Evolutionary conservation across 1,140 invertebrate species (phyloP).

Genomic region (Papilio glaucus): DNA sequence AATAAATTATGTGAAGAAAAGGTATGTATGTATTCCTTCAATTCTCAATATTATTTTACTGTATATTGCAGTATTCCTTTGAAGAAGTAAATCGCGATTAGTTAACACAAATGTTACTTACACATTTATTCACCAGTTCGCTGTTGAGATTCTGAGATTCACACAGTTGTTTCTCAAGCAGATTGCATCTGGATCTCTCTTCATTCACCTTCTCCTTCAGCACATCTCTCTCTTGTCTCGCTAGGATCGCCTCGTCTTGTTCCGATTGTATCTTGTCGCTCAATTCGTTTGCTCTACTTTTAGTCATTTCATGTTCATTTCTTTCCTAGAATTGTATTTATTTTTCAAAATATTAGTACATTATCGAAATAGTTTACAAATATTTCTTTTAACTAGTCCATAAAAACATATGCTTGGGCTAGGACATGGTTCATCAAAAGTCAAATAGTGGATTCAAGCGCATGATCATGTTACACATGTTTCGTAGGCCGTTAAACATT

Average conservation of each 20-base stretch:
- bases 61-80: not conserved
- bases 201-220: constrained; percentile 82
- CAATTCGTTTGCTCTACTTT: constrained; percentile 53
- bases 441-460: no score
- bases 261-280: constrained; percentile 48
- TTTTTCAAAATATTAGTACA: no score
- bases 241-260: constrained; percentile 49
- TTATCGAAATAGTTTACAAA: no score
- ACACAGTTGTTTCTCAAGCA: constrained; percentile 64
- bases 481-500: no score
- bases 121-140: constrained; percentile 68
- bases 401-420: no score
- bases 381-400: no score
- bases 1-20: no score
- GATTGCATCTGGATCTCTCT: constrained; percentile 59
- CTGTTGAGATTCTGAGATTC: constrained; percentile 62
- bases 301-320: constrained; percentile 59
- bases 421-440: no score
- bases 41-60: no score
- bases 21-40: no score
- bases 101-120: constrained; percentile 57
- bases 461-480: no score
- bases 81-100: no score
- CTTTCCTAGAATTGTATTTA: constrained; percentile 59
- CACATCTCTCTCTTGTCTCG: constrained; percentile 66